Percentiles rank a stretch among this genome's conserved stretches.
Conservation (phyloP, 2,888 invertebrate species). For the Protonemura montana region DNA sequence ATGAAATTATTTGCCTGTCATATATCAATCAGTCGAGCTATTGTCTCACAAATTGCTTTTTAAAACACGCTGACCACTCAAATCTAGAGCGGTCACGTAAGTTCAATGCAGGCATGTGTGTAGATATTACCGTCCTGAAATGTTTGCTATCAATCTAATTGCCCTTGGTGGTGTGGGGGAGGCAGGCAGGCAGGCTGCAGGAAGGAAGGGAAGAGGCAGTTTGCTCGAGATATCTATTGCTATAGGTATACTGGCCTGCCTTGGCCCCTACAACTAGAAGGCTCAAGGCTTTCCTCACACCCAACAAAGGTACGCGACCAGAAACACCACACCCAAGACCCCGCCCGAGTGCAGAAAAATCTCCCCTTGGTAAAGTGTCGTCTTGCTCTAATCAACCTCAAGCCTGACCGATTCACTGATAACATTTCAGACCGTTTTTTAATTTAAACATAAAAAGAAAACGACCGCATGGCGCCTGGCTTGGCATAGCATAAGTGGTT, state of each 20-base stretch:
- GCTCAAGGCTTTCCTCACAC: constrained; percentile 29
- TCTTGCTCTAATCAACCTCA: background rate
- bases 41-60: constrained; percentile 1
- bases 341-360: constrained; percentile 9
- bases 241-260: background rate
- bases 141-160: background rate
- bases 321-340: constrained; percentile 22
- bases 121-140: background rate
- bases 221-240: background rate
- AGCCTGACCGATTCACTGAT: background rate
- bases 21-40: background rate
- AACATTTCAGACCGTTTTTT: background rate
- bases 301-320: constrained; percentile 1
- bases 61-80: background rate
- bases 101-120: background rate
- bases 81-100: background rate
- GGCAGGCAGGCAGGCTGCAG: background rate
- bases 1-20: background rate
- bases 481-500: background rate
- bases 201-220: background rate
- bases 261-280: constrained; percentile 14
- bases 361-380: background rate
- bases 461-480: background rate
- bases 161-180: constrained; percentile 24
- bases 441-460: background rate